Base-by-base conservation (phyloP, 1,140 invertebrate species). In the Diuraphis noxia region DNA sequence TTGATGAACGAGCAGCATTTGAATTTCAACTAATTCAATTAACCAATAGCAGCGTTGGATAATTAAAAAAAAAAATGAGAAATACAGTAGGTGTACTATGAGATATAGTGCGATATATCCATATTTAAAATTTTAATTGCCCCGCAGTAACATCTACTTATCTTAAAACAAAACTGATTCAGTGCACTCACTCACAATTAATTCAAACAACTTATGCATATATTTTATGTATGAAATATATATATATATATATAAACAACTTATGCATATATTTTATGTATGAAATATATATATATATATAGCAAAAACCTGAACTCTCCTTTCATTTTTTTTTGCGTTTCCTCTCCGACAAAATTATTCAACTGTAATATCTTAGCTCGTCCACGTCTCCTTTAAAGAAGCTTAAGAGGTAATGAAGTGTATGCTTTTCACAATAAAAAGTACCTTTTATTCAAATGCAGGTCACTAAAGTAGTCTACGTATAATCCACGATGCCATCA, bases 371-470 rank as follows among this genome's bases (percentile, higher is more conserved):
- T 90, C 88, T 90, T 30, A 38, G 72, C n/a, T 77, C 72, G 40
- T 90, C 72, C 88, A 49, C 72, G 43, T 81, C 41, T 41, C 72
- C 38, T 41, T 79, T 23, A 46, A 81, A 90, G 63, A 10, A 90
- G 88, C 88, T 90, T 90, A 46, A 90, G 36, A 90, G 72, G 72
- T 79, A 90, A 90, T 90, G 88, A 90, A 90, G 88, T 90, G 88
- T 90, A 79, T 43, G 88, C 88, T 81, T 79, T 81, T 89, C 38
- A 79, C 72, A 90, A 79, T 79, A 90, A 90, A 88, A 90, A 90
- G 34, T 81, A 77, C 88, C 38, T 89, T 90, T 90, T 90, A 90
- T 90, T 79, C 72, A 90, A 79, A 90, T 90, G 41, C 41, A 49
- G 41, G 72, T 46, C 72, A 46, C 41, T 90, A 19, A 81, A 46